A percentile compares a stretch with the other conserved stretches of the same genome.
These are phyloP conservation scores for Proctacanthus coquilletti DNA, from an alignment of 1,140 invertebrate genomes.

Conservation along the genomic window DNA sequence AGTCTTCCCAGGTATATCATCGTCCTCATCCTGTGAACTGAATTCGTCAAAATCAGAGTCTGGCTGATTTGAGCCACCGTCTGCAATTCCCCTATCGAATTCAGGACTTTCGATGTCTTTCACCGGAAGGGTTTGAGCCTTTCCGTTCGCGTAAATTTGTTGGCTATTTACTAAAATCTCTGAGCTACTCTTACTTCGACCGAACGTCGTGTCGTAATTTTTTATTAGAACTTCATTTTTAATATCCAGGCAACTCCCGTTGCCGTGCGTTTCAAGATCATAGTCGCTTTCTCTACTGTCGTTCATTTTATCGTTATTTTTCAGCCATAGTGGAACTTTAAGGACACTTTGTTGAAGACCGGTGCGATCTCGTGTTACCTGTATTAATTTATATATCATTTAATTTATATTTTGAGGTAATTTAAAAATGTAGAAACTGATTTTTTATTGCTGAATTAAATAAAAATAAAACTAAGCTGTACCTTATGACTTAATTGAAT, in stretches of 20 bases:
- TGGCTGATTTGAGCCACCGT: conserved; percentile 67
- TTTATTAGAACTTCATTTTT: not conserved
- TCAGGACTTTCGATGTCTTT: conserved; percentile 8
- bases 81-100: conserved; percentile 59
- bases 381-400: too few relatives aligned
- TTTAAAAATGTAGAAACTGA: not conserved
- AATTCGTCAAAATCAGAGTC: conserved; percentile 69
- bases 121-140: conserved; percentile 24
- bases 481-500: not conserved
- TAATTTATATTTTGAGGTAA: too few relatives aligned
- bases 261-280: conserved; percentile 19
- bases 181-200: conserved; percentile 26
- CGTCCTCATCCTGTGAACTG: conserved; percentile 46
- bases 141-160: conserved; percentile 11
- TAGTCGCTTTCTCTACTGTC: conserved; percentile 27
- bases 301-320: conserved; percentile 36
- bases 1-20: too few relatives aligned
- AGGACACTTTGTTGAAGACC: conserved; percentile 73
- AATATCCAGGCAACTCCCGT: conserved; percentile 12
- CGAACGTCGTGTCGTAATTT: conserved; percentile 1
- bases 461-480: not conserved
- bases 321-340: conserved; percentile 70
- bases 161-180: conserved; percentile 13
- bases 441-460: not conserved
- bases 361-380: conserved; percentile 76